Evolutionary conservation across 64 coral and sea anemone species (phyloP).

Genomic region (Porites lutea): DNA sequence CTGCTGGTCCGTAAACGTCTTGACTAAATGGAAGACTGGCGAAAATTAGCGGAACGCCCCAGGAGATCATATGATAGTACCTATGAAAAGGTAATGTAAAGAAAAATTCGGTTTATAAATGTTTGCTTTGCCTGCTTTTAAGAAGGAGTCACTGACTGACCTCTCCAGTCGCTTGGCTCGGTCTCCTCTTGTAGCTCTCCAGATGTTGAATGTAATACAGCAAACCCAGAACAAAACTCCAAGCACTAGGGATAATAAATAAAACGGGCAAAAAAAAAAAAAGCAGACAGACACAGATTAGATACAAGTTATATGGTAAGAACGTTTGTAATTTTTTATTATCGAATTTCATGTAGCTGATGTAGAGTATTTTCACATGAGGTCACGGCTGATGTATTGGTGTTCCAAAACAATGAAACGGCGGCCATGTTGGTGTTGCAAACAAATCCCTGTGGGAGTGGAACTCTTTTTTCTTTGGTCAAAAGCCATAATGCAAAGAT

Average conservation of each 20-base stretch:
- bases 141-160: slow-evolving; percentile 37
- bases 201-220: slow-evolving; percentile 97
- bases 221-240: slow-evolving; percentile 86
- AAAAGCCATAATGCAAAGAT: too few species aligned
- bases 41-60: slow-evolving; percentile 58
- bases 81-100: neutral
- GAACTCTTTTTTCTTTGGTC: too few species aligned
- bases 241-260: slow-evolving; percentile 60
- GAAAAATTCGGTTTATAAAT: neutral
- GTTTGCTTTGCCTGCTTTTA: neutral
- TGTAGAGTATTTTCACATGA: too few species aligned
- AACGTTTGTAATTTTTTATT: too few species aligned
- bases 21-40: slow-evolving; percentile 62
- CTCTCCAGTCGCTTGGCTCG: slow-evolving; percentile 86
- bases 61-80: slow-evolving; percentile 75
- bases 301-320: too few species aligned
- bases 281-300: too few species aligned
- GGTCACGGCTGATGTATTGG: too few species aligned
- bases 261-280: too few species aligned
- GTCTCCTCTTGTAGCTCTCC: slow-evolving; percentile 81
- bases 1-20: slow-evolving; percentile 96
- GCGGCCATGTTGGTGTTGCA: too few species aligned
- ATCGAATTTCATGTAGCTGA: too few species aligned
- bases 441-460: too few species aligned
- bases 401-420: too few species aligned